Evolutionary conservation across 2,113 vertebrate genomes (phyloP).

Genomic region (Pterocles burchelli): DNA sequence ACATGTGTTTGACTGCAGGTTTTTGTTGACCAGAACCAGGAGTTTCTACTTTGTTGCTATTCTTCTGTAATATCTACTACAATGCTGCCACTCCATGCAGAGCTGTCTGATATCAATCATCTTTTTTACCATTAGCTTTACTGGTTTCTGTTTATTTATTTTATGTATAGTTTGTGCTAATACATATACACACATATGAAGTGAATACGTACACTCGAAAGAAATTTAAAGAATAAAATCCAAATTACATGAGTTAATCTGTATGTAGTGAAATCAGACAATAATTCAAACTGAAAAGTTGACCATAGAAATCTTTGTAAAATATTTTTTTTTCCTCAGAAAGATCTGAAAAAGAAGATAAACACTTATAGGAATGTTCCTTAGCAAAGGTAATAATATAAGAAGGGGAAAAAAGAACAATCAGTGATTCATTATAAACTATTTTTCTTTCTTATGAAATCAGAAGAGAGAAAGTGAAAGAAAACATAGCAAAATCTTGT

Average conservation of each 20-base stretch:
- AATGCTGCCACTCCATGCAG: background rate
- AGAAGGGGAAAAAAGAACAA: background rate
- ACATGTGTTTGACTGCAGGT: background rate
- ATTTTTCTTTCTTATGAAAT: conserved; percentile 10
- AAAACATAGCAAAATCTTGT: conserved; percentile 52
- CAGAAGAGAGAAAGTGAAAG: conserved; percentile 37
- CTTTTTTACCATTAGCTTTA: background rate
- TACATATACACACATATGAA: background rate
- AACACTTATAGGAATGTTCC: background rate
- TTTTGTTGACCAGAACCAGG: background rate
- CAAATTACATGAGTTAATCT: background rate
- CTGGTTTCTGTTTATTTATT: background rate
- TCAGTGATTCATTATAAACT: conserved; percentile 27
- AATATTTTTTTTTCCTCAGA: background rate
- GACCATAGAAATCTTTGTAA: background rate
- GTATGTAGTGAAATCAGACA: background rate
- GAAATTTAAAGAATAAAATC: background rate
- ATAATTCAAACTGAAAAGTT: background rate
- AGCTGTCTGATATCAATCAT: background rate
- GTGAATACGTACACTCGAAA: background rate
- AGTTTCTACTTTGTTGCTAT: background rate
- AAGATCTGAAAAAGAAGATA: background rate
- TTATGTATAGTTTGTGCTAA: background rate
- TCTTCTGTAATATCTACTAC: background rate
- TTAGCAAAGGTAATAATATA: background rate